These are phyloP conservation scores for Crematogaster levior DNA, from an alignment of 2,888 invertebrate species.

Conservation along the genomic window DNA sequence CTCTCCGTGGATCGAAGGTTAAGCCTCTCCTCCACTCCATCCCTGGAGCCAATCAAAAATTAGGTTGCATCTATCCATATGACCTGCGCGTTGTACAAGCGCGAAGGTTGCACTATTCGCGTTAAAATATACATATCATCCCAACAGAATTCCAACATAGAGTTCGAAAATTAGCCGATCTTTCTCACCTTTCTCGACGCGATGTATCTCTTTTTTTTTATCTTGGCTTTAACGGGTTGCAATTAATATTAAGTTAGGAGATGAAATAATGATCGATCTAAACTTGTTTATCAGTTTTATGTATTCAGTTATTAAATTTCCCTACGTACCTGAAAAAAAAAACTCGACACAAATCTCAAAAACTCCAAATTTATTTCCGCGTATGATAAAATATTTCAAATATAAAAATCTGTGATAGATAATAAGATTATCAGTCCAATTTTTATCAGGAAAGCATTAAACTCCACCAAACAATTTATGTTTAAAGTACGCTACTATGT, in stretches of 20 bases:
- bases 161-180: slow-evolving; percentile 13
- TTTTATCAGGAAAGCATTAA: neutral
- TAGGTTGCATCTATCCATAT: slow-evolving; percentile 48
- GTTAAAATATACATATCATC: slow-evolving; percentile 35
- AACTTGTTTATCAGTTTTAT: neutral
- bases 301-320: neutral
- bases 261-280: neutral
- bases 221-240: neutral
- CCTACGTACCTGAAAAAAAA: neutral
- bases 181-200: neutral
- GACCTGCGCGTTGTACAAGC: slow-evolving; percentile 36
- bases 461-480: slow-evolving; percentile 3
- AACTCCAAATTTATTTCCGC: neutral
- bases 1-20: slow-evolving; percentile 53
- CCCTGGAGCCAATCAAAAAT: slow-evolving; percentile 67
- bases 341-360: neutral
- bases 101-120: slow-evolving; percentile 26
- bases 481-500: neutral
- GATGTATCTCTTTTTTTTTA: neutral
- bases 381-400: neutral
- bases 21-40: slow-evolving; percentile 35
- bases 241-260: neutral
- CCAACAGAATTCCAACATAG: neutral
- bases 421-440: neutral
- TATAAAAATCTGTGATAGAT: neutral